Evolutionary conservation across 2,888 invertebrate genomes (phyloP), one percentile per base, ranked within the genome.

Genomic region (Xestia xanthographa): DNA sequence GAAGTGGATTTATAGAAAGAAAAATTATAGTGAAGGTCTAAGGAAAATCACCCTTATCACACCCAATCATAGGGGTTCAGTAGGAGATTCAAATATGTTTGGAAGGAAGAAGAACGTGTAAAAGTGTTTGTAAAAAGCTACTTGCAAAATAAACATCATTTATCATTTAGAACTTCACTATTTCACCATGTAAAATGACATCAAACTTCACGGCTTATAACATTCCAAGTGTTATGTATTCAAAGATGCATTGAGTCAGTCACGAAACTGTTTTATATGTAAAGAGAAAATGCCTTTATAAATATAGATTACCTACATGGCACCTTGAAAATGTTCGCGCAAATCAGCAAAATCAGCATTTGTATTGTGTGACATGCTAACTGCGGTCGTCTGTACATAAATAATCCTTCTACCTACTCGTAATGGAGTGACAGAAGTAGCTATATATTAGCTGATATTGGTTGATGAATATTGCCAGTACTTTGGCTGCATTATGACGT

Each of bases 381-480:
- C 80, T 82, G 75, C 67, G 56, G 22, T 29, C 38, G 17, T 26
- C 41, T 4, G 22, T 50, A 62, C 65, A 69, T 80, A 53, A 50
- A 68, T 72, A 66, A 11, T 62, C 5, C 26, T 34, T 68, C 34
- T 72, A 66, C 22, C 20, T 66, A 41, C 63, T 29, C n/a, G 66
- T 71, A 48, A 77, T 73, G 48, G 38, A 63, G 43, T 63, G 63
- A 65, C 62, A 74, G 12, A 20, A 48, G 34, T 26, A 48, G 68
- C 66, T 29, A 62, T 85, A 74, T 53, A 63, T 81, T 43, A 84
- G 26, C 82, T 71, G 85, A 83, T 85, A 85, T 38, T 66, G 73
- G 68, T 34, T 84, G 77, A 77, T 81, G 67, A 73, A 81, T 65
- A 84, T 56, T 56, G 22, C 34, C 38, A 38, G 58, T 77, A 26